Evolutionary conservation across 2,888 invertebrate species (phyloP).

Genomic region (Mimumesa dahlbomi): DNA sequence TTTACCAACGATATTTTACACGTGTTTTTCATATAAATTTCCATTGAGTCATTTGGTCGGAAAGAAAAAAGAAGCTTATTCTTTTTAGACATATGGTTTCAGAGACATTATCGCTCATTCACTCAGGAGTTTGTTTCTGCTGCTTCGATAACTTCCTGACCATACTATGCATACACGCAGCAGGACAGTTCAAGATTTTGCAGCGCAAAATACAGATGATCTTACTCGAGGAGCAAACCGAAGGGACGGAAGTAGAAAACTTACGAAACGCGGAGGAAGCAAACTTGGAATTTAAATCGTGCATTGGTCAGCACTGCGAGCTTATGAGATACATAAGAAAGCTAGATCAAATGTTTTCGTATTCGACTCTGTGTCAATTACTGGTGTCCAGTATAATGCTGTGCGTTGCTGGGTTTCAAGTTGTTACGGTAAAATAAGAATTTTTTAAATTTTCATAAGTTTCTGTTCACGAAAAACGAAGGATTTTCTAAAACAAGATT

Average conservation of each 20-base stretch:
- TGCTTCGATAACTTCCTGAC: conserved; percentile 62
- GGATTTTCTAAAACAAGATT: too few species aligned
- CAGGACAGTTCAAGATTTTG: conserved; percentile 64
- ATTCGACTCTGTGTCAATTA: conserved; percentile 50
- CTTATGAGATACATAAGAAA: conserved; percentile 49
- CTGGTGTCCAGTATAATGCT: conserved; percentile 50
- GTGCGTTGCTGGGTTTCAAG: conserved; percentile 62
- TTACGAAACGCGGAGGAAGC: not conserved
- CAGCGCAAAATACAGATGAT: conserved; percentile 40
- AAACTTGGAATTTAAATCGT: conserved; percentile 25
- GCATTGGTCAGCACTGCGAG: conserved; percentile 40
- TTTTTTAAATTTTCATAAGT: too few species aligned
- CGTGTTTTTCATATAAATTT: not conserved
- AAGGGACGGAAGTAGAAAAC: too few species aligned
- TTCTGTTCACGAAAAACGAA: too few species aligned
- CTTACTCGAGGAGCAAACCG: not conserved
- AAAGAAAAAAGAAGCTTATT: too few species aligned
- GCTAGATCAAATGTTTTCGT: conserved; percentile 51
- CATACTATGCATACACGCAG: conserved; percentile 51
- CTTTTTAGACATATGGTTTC: conserved; percentile 1
- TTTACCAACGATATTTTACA: too few species aligned
- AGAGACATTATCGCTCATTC: conserved; percentile 43
- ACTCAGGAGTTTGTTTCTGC: conserved; percentile 51
- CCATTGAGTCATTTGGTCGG: not conserved
- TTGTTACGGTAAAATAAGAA: too few species aligned